These are phyloP conservation scores for Drosophila jambulina DNA, from an alignment of 1,140 invertebrate species.

Conservation along the genomic window DNA sequence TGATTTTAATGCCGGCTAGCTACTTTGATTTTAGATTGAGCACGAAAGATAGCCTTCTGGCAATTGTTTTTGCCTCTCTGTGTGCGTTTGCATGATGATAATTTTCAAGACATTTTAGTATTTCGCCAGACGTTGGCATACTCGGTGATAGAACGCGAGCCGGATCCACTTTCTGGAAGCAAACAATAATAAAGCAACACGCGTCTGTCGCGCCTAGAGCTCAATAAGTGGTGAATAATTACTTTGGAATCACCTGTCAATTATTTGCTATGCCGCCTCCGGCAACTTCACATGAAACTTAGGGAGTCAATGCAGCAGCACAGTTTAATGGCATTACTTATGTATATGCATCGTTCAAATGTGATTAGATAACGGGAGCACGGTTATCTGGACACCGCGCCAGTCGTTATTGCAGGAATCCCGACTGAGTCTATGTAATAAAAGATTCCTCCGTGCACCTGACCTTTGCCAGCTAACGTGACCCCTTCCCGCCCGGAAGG, in stretches of 20 bases:
- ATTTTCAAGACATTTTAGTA: constrained; percentile 57
- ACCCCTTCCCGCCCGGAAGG: not conserved
- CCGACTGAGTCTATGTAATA: constrained; percentile 41
- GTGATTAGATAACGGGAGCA: constrained; percentile 60
- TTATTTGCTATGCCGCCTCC: constrained; percentile 18
- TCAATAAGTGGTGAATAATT: constrained; percentile 19
- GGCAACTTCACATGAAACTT: not conserved
- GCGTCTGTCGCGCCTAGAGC: not conserved
- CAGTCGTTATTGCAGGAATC: constrained; percentile 35
- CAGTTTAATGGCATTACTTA: not conserved
- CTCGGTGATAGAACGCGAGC: constrained; percentile 35
- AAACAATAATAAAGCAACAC: constrained; percentile 7
- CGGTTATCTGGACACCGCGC: constrained; percentile 50
- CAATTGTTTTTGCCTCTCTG: constrained; percentile 31
- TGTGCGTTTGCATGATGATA: constrained; percentile 24
- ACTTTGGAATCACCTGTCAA: constrained; percentile 34
- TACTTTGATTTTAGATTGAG: constrained; percentile 48
- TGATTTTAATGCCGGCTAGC: constrained; percentile 57
- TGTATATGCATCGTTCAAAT: constrained; percentile 20
- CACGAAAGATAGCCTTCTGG: constrained; percentile 46
- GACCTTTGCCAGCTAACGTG: constrained; percentile 12
- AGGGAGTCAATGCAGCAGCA: not conserved
- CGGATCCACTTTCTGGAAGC: constrained; percentile 1
- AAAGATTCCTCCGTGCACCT: constrained; percentile 8
- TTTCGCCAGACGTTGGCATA: constrained; percentile 48